These are phyloP conservation scores for Listrodromus nycthemerus DNA, from an alignment of 2,888 invertebrate species.

Conservation along the genomic window DNA sequence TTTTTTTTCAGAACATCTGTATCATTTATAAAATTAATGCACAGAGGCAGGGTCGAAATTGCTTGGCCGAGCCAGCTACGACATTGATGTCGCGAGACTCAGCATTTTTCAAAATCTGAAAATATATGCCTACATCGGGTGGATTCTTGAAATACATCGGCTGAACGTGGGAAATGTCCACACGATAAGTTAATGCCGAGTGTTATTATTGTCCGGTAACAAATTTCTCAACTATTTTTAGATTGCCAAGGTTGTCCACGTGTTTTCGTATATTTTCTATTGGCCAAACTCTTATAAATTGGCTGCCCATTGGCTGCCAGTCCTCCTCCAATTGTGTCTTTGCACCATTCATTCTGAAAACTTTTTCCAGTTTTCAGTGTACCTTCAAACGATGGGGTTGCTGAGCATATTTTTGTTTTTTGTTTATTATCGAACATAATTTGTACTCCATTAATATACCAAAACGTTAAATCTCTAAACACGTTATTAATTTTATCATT, in stretches of 20 bases:
- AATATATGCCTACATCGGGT: conserved; percentile 16
- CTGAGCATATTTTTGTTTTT: not conserved
- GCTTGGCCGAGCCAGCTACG: not conserved
- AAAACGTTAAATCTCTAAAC: not conserved
- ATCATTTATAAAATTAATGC: not conserved
- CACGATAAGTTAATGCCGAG: conserved; percentile 61
- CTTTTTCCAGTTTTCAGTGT: conserved; percentile 63
- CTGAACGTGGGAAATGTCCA: conserved; percentile 58
- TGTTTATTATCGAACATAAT: not conserved
- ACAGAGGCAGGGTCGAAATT: not conserved
- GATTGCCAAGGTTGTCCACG: conserved; percentile 68
- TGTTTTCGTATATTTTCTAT: conserved; percentile 69
- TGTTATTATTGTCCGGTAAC: conserved; percentile 68
- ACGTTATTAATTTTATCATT: conserved; percentile 3
- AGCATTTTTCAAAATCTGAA: conserved; percentile 31
- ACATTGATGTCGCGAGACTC: not conserved
- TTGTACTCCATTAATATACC: not conserved
- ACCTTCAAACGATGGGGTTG: conserved; percentile 29
- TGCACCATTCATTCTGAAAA: conserved; percentile 56
- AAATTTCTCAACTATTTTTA: conserved; percentile 72
- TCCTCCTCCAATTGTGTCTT: conserved; percentile 53
- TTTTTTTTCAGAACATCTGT: not conserved
- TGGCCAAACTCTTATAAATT: conserved; percentile 70
- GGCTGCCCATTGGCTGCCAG: conserved; percentile 62
- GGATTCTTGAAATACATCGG: conserved; percentile 58